phyloP scores from a whole-genome alignment of 2,888 invertebrate species.

The Gibbula magus region DNA sequence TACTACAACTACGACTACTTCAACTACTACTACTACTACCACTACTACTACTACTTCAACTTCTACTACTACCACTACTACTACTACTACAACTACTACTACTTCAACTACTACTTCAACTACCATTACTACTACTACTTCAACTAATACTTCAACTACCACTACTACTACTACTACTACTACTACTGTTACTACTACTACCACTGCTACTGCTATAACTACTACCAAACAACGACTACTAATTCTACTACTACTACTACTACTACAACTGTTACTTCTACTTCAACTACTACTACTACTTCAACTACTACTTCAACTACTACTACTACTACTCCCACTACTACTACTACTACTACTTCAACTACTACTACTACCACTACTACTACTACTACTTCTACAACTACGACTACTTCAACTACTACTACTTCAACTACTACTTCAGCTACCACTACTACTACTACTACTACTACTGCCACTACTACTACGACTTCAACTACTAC shows the following conservation, averaged over 20 bases:
- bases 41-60: slow-evolving; percentile 20
- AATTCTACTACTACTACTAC: slow-evolving; percentile 26
- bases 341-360: slow-evolving; percentile 7
- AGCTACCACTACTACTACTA: slow-evolving; percentile 29
- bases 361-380: slow-evolving; percentile 32
- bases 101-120: slow-evolving; percentile 27
- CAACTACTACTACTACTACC: slow-evolving; percentile 29
- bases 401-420: slow-evolving; percentile 27
- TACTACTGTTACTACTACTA: slow-evolving; percentile 24
- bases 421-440: slow-evolving; percentile 25
- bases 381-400: slow-evolving; percentile 27
- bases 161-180: slow-evolving; percentile 27
- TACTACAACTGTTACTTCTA: slow-evolving; percentile 19
- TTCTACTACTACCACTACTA: slow-evolving; percentile 31
- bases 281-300: slow-evolving; percentile 25
- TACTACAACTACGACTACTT: slow-evolving; percentile 29
- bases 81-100: slow-evolving; percentile 19
- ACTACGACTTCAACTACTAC: slow-evolving; percentile 26
- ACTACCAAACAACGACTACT: background rate
- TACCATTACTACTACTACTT: background rate
- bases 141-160: background rate
- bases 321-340: slow-evolving; percentile 26
- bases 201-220: slow-evolving; percentile 23
- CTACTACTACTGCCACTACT: slow-evolving; percentile 24
- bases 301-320: slow-evolving; percentile 6